These are phyloP conservation scores for Macrophya annulata DNA, from an alignment of 2,888 invertebrate genomes.

Conservation along the genomic window DNA sequence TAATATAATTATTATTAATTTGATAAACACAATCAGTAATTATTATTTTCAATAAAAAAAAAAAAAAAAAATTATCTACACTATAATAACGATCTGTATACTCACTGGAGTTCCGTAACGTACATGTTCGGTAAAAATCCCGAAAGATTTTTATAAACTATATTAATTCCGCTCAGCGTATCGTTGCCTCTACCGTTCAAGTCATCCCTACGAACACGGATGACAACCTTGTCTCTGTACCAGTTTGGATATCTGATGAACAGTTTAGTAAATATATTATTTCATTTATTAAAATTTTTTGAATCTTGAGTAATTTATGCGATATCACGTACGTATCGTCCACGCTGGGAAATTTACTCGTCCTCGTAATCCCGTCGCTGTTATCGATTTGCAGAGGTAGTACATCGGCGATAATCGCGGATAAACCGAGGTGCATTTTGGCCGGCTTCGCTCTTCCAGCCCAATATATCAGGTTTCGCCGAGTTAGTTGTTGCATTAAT, in stretches of 20 bases:
- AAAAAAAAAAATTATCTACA: not conserved
- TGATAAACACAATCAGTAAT: conserved; percentile 70
- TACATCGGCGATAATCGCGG: conserved; percentile 76
- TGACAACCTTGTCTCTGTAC: conserved; percentile 78
- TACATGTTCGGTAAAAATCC: conserved; percentile 84
- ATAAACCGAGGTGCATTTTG: conserved; percentile 73
- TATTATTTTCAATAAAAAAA: conserved; percentile 38
- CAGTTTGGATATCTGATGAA: conserved; percentile 78
- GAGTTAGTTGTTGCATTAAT: conserved; percentile 75
- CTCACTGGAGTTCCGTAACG: conserved; percentile 85
- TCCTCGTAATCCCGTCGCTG: conserved; percentile 66
- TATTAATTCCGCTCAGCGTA: conserved; percentile 78
- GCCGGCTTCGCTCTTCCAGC: conserved; percentile 71
- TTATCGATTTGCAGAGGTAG: conserved; percentile 72
- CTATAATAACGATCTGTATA: conserved; percentile 63
- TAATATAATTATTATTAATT: conserved; percentile 25
- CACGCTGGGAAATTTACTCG: conserved; percentile 69
- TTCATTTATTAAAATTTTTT: not conserved
- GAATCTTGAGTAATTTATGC: not conserved
- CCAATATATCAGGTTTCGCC: conserved; percentile 78
- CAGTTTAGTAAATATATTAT: not conserved
- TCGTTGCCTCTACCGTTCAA: conserved; percentile 68
- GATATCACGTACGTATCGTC: conserved; percentile 70
- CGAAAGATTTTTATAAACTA: conserved; percentile 85
- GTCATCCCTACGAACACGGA: conserved; percentile 73